These are phyloP conservation scores for Trichonephila clavipes DNA, from an alignment of 1,140 invertebrate species.

Conservation along the genomic window DNA sequence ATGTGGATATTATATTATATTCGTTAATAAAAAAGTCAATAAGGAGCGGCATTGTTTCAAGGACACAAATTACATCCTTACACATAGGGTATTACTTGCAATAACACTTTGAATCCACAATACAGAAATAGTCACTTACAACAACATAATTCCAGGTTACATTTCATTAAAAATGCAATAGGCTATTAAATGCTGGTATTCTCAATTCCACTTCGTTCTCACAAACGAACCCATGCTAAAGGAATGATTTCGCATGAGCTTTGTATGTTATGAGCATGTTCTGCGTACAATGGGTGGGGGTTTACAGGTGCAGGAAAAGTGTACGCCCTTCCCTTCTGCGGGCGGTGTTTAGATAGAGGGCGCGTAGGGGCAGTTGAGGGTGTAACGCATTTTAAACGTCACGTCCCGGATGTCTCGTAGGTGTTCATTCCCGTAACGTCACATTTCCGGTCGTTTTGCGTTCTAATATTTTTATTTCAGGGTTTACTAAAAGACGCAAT, in stretches of 20 bases:
- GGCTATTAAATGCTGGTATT: neutral
- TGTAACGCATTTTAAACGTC: neutral
- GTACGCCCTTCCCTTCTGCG: slow-evolving; percentile 10
- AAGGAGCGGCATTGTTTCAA: neutral
- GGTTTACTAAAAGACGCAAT: neutral
- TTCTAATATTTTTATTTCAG: neutral
- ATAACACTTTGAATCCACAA: neutral
- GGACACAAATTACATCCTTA: neutral
- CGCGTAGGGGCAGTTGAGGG: neutral
- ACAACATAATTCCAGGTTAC: neutral
- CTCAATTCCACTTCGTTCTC: neutral
- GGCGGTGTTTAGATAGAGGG: slow-evolving; percentile 6
- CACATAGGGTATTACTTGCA: neutral
- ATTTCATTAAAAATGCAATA: neutral
- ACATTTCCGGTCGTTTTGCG: neutral
- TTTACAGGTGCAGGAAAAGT: neutral
- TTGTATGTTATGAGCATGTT: neutral
- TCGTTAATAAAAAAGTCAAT: too few species aligned
- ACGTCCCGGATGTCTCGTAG: slow-evolving; percentile 35
- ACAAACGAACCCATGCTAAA: neutral
- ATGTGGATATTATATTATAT: too few species aligned
- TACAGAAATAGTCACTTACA: neutral
- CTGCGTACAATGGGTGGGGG: slow-evolving; percentile 9
- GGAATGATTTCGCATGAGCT: neutral
- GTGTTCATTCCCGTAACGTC: slow-evolving; percentile 14